Percentiles rank a stretch among this genome's conserved stretches.
Evolutionary conservation across 1,140 invertebrate species (phyloP).

Genomic region (Sogatella furcifera): DNA sequence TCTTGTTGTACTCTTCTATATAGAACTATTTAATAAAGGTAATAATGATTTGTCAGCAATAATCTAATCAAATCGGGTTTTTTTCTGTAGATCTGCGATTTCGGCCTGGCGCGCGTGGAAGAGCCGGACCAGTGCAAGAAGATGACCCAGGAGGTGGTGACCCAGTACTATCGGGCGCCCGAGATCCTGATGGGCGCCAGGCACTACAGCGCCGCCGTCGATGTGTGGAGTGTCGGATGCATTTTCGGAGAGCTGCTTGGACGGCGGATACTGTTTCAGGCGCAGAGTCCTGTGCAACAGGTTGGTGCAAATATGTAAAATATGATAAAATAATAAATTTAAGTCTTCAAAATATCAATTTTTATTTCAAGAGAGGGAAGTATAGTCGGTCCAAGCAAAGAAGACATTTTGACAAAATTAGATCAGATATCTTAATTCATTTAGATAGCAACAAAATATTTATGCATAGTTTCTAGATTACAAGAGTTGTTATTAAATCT

Average conservation of each 20-base stretch:
- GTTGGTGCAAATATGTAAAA: no score
- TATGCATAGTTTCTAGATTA: no score
- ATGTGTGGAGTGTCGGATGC: slow-evolving; percentile 99
- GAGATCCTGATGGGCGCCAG: slow-evolving; percentile 97
- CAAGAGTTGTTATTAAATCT: no score
- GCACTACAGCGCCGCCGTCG: slow-evolving; percentile 93
- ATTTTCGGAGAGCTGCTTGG: slow-evolving; percentile 96
- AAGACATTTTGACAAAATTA: no score
- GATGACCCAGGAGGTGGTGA: slow-evolving; percentile 99
- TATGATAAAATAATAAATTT: slow-evolving; percentile 21
- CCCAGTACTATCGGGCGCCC: slow-evolving; percentile 97
- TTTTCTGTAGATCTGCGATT: slow-evolving; percentile 82
- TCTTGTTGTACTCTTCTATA: no score
- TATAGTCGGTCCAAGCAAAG: no score
- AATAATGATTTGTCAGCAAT: no score
- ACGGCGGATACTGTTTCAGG: slow-evolving; percentile 93
- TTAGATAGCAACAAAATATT: no score
- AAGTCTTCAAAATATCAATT: no score
- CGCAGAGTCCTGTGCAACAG: slow-evolving; percentile 88
- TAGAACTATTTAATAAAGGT: no score
- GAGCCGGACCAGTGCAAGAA: slow-evolving; percentile 83
- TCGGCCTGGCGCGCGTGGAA: slow-evolving; percentile 88
- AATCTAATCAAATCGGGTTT: not conserved
- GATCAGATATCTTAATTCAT: no score
- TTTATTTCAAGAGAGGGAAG: no score